Conservation (phyloP, 2,888 invertebrate species). For the Onchidella celtica region DNA sequence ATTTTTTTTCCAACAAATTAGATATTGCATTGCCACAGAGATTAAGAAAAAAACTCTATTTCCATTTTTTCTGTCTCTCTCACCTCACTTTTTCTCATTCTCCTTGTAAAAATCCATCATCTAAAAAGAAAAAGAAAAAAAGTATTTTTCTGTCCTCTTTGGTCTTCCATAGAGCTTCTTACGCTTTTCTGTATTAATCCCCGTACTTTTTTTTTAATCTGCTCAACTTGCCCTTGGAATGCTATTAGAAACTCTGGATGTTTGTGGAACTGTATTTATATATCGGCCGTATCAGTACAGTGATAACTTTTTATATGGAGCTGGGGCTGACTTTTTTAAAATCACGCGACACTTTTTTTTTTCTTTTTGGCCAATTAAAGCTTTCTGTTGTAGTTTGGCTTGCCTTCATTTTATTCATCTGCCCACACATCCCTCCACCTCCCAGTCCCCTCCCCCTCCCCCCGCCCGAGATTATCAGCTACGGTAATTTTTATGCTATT, state of each 20-base stretch:
- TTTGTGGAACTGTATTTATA: conserved; percentile 9
- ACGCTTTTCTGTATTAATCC: conserved; percentile 44
- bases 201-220: conserved; percentile 50
- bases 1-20: background rate
- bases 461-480: no score
- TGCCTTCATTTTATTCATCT: conserved; percentile 17
- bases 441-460: no score
- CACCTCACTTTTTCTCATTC: no score
- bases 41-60: background rate
- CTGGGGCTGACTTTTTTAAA: background rate
- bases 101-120: background rate
- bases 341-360: background rate
- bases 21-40: conserved; percentile 24
- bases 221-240: conserved; percentile 41
- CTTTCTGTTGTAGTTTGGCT: conserved; percentile 36
- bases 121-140: background rate
- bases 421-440: no score
- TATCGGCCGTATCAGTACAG: background rate
- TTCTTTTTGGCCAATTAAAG: background rate
- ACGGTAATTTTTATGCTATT: no score
- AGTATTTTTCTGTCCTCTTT: background rate
- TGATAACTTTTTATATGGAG: background rate
- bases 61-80: background rate
- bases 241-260: conserved; percentile 37
- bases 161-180: conserved; percentile 51